These are phyloP conservation scores for Umimayanthus chanpuru DNA, from an alignment of 92 coral and sea anemone species.

Conservation along the genomic window DNA sequence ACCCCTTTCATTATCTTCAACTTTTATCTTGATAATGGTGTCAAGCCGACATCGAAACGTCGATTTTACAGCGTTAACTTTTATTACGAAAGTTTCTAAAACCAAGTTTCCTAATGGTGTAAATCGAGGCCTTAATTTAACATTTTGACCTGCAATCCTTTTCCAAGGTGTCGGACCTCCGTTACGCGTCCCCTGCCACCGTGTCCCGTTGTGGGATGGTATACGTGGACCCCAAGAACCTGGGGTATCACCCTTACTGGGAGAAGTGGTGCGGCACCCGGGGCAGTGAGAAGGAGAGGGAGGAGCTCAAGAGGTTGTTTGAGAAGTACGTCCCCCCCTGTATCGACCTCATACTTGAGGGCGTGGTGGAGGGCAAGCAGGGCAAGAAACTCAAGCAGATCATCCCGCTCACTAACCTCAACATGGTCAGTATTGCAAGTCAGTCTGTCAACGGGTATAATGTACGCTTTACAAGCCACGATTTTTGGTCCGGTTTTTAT, in stretches of 20 bases:
- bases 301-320: slow-evolving; percentile 87
- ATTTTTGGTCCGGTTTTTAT: too few relatives aligned
- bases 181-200: slow-evolving; percentile 99
- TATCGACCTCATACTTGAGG: slow-evolving; percentile 93
- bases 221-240: slow-evolving; percentile 98
- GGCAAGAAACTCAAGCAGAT: slow-evolving; percentile 97
- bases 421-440: slow-evolving; percentile 76
- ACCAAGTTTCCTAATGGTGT: too few relatives aligned
- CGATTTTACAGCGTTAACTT: too few relatives aligned
- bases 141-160: background rate
- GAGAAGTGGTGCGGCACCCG: slow-evolving; percentile 88
- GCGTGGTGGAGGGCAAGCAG: slow-evolving; percentile 94
- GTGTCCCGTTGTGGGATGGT: slow-evolving; percentile 99
- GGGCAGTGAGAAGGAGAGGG: slow-evolving; percentile 87
- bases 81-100: too few relatives aligned
- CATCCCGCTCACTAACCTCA: slow-evolving; percentile 93
- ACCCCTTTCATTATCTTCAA: too few relatives aligned
- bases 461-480: too few relatives aligned
- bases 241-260: slow-evolving; percentile 96
- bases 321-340: slow-evolving; percentile 96
- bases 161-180: slow-evolving; percentile 89
- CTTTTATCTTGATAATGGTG: too few relatives aligned
- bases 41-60: too few relatives aligned
- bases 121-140: background rate
- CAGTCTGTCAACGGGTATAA: background rate